Conservation (phyloP, 1,140 invertebrate genomes). For the Octopus sinensis region DNA sequence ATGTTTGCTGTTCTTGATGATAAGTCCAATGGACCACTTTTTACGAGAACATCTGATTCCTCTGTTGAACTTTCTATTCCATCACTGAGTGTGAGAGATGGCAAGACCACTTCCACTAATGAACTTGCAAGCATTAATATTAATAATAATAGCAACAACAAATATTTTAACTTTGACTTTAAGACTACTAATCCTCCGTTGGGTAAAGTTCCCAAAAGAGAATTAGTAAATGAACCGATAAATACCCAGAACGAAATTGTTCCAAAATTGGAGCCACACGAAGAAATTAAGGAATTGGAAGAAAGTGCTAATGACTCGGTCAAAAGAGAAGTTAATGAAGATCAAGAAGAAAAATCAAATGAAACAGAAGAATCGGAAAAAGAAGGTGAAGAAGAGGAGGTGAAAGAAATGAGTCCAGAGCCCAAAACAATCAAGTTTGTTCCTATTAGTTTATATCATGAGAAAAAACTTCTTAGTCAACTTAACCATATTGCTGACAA, state of each 20-base stretch:
- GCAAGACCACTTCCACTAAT: not conserved
- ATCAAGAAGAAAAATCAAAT: not conserved
- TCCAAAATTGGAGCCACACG: not conserved
- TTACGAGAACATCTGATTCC: not conserved
- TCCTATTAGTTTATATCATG: constrained; percentile 64
- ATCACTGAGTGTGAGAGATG: no score
- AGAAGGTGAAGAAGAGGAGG: not conserved
- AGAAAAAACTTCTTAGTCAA: constrained; percentile 61
- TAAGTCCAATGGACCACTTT: not conserved
- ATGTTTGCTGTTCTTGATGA: constrained; percentile 4
- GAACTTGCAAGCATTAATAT: not conserved
- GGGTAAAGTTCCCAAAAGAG: not conserved
- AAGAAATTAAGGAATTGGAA: not conserved
- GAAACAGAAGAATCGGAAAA: not conserved
- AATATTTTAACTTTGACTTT: not conserved
- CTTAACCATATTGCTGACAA: constrained; percentile 54
- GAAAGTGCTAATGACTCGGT: not conserved
- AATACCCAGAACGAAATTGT: not conserved
- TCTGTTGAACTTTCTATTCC: not conserved
- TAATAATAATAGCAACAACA: not conserved
- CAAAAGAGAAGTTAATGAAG: not conserved
- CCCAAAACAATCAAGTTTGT: constrained; percentile 32
- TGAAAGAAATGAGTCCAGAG: not conserved
- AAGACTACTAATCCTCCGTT: not conserved
- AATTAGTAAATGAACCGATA: not conserved